Base-by-base conservation (phyloP, 35 echinoderm and acorn worm species). In the Anneissia japonica region DNA sequence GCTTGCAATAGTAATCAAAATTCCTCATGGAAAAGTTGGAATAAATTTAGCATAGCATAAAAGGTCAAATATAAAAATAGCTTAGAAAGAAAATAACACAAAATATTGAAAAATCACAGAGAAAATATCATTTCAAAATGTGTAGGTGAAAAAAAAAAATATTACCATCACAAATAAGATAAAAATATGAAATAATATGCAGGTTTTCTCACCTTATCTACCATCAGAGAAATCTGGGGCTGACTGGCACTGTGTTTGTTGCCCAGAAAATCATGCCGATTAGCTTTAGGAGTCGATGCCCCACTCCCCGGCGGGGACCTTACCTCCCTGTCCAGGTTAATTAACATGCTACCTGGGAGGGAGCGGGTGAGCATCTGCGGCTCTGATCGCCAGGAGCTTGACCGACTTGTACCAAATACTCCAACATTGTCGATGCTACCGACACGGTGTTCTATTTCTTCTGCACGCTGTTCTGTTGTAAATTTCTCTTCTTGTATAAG, bases 401-500 rank as follows among this genome's bases (percentile, higher is more conserved):
- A 87, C 45, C 90, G 83, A 14, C 75, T 83, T 46, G 80, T 84
- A 30, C 84, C 86, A 77, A 91, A 99, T 21, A 99, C 64, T 72
- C 93, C 96, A 81, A 99, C 88, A 45, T 99, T 99, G 56, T 99
- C 96, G 33, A 99, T 90, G 74, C 96, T 99, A 4, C 95, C 95
- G 0, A 99, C 96, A 30, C 92, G 86, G 74, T 93, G 92, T 72
- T 99, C 96, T 0, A 99, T 64, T 41, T 99, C 96, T 75, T 99
- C 96, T 33, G 92, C 96, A 35, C 95, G 32, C 74, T 89, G 89
- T 83, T 99, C 96, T 1, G 96, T 94, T 21, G 89, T 91, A 37
- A 90, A 91, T 84, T 99, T 99, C 33, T 99, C 96, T 79, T 99
- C 96, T 87, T 97, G 95, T 84, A 99, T 94, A 55, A 94, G 82